Base-by-base conservation (phyloP, 2,888 invertebrate species). In the Arenicola marina region DNA sequence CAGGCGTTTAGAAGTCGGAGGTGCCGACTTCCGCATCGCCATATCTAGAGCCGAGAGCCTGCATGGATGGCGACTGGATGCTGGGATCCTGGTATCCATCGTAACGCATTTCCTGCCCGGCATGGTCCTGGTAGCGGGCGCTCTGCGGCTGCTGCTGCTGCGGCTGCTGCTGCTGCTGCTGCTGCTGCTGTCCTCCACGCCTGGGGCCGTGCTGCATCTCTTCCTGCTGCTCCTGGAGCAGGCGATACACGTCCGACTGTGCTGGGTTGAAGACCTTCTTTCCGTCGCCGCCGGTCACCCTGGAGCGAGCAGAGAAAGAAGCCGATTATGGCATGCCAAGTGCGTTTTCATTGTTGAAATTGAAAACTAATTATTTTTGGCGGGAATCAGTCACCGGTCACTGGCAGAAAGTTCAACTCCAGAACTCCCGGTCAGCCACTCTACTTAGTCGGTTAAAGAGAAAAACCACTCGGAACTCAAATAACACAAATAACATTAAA, bases 51-150 rank as follows among this genome's bases (percentile, higher is more conserved):
- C 24, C 48, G 11, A 48, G 48, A 24, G 15, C 26, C 18, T 48
- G 11, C 48, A 24, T 11, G 18, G 11, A n/a, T 11, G 48, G 48
- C 48, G 48, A 24, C 48, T 11, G 15, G 48, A n/a, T 11, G n/a
- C 7, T 48, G 48, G 11, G 15, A 24, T 48, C 26, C 18, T n/a
- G 11, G 48, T 48, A 48, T 11, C 48, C 48, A 7, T n/a, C n/a
- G 48, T 48, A 48, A 11, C 24, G 48, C 48, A 48, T 48, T 24
- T 48, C 48, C 26, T 48, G 48, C 7, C 48, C 48, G 7, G 48
- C 18, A 11, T 24, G 48, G 18, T 48, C 48, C 48, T 48, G 48
- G 48, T 48, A 48, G 48, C 48, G 48, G 48, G 48, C 48, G 38
- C 38, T 38, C 38, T 11, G 18, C 38, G 11, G 11, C 11, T 11